Percentiles rank a stretch among this genome's conserved stretches.
Evolutionary conservation across 1,140 invertebrate genomes (phyloP).

Genomic region (Cydia amplana): DNA sequence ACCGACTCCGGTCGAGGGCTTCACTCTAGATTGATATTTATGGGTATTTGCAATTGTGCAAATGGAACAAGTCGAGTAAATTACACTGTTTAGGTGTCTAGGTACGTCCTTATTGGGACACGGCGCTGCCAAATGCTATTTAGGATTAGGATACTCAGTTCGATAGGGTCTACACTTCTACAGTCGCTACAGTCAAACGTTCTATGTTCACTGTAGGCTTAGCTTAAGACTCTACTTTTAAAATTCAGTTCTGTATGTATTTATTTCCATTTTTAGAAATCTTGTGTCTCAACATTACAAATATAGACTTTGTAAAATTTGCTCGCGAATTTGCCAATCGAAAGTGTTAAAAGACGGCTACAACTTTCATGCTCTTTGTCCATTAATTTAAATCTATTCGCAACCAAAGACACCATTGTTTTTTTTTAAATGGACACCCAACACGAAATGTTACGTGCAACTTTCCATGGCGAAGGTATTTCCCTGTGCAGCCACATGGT

Average conservation of each 20-base stretch:
- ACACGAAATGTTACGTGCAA: constrained; percentile 31
- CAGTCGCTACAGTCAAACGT: no score
- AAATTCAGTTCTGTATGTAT: background rate
- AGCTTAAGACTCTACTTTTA: no score
- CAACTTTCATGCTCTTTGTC: constrained; percentile 17
- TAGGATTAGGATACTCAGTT: constrained; percentile 1
- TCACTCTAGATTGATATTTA: constrained; percentile 42
- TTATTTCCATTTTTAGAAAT: background rate
- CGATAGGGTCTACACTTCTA: background rate
- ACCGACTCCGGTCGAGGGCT: background rate
- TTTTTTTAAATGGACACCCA: constrained; percentile 30
- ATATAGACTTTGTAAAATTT: background rate
- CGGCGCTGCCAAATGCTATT: background rate
- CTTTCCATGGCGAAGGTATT: constrained; percentile 44
- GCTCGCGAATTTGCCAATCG: constrained; percentile 23
- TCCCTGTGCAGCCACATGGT: constrained; percentile 46
- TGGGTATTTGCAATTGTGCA: constrained; percentile 39
- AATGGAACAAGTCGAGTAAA: constrained; percentile 15
- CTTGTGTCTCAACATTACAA: background rate
- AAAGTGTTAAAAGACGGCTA: constrained; percentile 19
- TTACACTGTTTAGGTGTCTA: background rate
- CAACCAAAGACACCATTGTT: background rate
- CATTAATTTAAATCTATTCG: constrained; percentile 17
- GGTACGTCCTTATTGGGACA: background rate
- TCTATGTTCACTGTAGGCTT: background rate